These are phyloP conservation scores for Drosophila diplacantha DNA, from an alignment of 2,888 invertebrate genomes.

Conservation along the genomic window DNA sequence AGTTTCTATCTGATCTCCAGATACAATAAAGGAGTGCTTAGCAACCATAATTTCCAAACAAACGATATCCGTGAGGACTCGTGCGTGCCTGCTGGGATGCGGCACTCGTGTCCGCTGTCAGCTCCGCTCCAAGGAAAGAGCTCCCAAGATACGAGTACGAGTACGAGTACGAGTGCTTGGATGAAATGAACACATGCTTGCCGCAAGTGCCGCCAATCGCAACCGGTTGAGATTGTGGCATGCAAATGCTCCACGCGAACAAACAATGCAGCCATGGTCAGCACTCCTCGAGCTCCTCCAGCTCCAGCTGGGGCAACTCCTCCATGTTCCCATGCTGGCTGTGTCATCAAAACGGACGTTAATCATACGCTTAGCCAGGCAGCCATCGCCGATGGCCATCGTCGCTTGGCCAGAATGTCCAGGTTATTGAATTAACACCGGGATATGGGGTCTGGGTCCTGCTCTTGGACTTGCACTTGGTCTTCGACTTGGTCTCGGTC, in stretches of 20 bases:
- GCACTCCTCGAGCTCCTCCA: conserved; percentile 7
- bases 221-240: conserved; percentile 65
- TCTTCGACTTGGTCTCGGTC: conserved; percentile 15
- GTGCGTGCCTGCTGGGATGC: conserved; percentile 26
- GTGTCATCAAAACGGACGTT: conserved; percentile 71
- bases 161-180: conserved; percentile 7
- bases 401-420: conserved; percentile 56
- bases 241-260: conserved; percentile 68
- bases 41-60: background rate
- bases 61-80: conserved; percentile 4
- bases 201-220: conserved; percentile 57
- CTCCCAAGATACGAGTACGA: conserved; percentile 17
- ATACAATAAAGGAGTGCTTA: background rate
- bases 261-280: conserved; percentile 58
- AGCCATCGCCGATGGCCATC: conserved; percentile 59
- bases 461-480: conserved; percentile 29
- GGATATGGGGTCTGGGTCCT: conserved; percentile 33
- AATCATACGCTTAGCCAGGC: conserved; percentile 70
- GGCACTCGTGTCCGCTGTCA: conserved; percentile 33
- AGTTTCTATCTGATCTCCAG: background rate
- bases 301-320: conserved; percentile 15
- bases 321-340: conserved; percentile 35
- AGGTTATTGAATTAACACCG: conserved; percentile 65
- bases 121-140: conserved; percentile 19
- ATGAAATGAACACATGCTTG: conserved; percentile 41